Evolutionary conservation across 1,140 invertebrate genomes (phyloP).

Genomic region (Drosophila sp.): DNA sequence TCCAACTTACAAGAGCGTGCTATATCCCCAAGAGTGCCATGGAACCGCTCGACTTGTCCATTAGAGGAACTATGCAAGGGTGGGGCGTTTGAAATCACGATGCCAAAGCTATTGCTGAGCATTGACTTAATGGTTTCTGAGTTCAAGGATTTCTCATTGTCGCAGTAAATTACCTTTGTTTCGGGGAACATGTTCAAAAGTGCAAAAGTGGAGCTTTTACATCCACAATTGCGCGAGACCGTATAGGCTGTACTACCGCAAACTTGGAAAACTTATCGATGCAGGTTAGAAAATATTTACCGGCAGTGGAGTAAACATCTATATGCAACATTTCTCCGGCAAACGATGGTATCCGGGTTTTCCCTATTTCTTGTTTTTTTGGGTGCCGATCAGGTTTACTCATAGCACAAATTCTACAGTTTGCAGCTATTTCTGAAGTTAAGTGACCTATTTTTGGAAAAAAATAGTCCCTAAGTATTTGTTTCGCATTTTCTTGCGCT

Average conservation of each 20-base stretch:
- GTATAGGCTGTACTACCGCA: constrained; percentile 1
- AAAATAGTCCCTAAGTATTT: too few relatives aligned
- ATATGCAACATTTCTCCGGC: constrained; percentile 5
- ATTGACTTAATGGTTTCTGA: too few relatives aligned
- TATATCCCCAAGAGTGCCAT: too few relatives aligned
- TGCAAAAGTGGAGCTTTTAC: not conserved
- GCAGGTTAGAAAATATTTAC: constrained; percentile 3
- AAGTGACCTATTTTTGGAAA: too few relatives aligned
- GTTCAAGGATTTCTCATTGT: too few relatives aligned
- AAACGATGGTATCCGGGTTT: constrained; percentile 2
- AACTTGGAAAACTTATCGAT: constrained; percentile 13
- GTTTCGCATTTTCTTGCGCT: too few relatives aligned
- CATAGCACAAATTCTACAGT: too few relatives aligned
- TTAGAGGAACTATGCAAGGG: constrained; percentile 32
- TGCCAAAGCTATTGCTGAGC: constrained; percentile 4
- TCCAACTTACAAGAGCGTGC: too few relatives aligned
- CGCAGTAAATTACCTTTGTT: not conserved
- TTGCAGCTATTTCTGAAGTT: too few relatives aligned
- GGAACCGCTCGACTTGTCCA: too few relatives aligned
- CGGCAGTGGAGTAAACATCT: not conserved
- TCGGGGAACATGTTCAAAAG: not conserved
- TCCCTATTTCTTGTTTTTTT: not conserved
- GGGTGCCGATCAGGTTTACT: too few relatives aligned
- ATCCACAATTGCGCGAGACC: not conserved
- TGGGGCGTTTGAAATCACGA: constrained; percentile 25